phyloP scores from a whole-genome alignment of 2,888 invertebrate species.

The Julus scanicus region DNA sequence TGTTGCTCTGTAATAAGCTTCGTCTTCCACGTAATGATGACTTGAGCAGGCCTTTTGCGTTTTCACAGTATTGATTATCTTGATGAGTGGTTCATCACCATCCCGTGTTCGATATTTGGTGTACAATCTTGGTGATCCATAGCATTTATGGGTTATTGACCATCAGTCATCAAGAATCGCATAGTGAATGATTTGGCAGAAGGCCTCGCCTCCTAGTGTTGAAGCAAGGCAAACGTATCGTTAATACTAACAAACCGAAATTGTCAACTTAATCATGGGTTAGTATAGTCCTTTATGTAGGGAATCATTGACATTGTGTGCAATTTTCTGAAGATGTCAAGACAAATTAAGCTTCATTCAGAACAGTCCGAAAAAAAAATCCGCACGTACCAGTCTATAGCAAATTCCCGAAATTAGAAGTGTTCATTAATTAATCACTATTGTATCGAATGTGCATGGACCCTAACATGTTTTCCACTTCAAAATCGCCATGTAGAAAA shows the following conservation, averaged over 20 bases:
- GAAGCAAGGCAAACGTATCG: not conserved
- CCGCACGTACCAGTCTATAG: not conserved
- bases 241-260: conserved; percentile 28
- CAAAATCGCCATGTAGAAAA: not conserved
- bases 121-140: not conserved
- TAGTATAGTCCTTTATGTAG: not conserved
- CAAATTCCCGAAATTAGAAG: not conserved
- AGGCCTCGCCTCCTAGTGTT: conserved; percentile 20
- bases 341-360: conserved; percentile 5
- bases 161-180: conserved; percentile 23
- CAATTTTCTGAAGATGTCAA: not conserved
- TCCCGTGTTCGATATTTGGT: not conserved
- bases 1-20: not conserved
- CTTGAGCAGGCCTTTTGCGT: not conserved
- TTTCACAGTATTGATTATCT: conserved; percentile 4
- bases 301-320: not conserved
- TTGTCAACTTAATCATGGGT: conserved; percentile 43
- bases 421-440: not conserved
- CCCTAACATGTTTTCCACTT: not conserved
- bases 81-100: not conserved
- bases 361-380: not conserved
- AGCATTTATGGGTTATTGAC: conserved; percentile 34
- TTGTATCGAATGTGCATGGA: not conserved
- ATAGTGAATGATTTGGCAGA: not conserved
- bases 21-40: not conserved